phyloP scores from a whole-genome alignment of 2,888 invertebrate genomes.

The Axea sp. region DNA sequence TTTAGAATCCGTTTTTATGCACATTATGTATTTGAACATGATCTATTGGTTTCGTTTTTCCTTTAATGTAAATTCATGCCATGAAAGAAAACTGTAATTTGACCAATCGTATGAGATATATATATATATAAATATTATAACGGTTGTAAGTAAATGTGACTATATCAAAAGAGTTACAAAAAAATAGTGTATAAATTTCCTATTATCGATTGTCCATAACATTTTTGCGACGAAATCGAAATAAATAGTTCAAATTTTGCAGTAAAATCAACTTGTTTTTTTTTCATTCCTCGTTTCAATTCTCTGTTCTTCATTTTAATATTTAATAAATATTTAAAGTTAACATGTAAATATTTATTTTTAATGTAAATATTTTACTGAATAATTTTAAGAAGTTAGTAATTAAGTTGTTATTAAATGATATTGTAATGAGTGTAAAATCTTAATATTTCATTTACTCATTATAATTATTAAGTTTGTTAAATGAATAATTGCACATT shows the following conservation, averaged over 20 bases:
- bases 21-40: slow-evolving; percentile 1
- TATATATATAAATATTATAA: slow-evolving; percentile 37
- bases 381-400: too few relatives aligned
- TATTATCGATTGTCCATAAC: slow-evolving; percentile 57
- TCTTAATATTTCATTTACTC: too few relatives aligned
- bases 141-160: slow-evolving; percentile 52
- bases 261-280: slow-evolving; percentile 19
- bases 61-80: slow-evolving; percentile 18
- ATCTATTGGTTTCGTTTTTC: not conserved
- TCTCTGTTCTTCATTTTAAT: too few relatives aligned
- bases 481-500: too few relatives aligned
- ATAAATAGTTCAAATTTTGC: slow-evolving; percentile 60
- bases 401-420: too few relatives aligned
- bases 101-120: slow-evolving; percentile 22
- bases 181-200: slow-evolving; percentile 58
- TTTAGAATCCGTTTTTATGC: slow-evolving; percentile 2
- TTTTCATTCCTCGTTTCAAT: not conserved
- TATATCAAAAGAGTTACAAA: slow-evolving; percentile 44
- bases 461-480: too few relatives aligned
- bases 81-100: slow-evolving; percentile 27
- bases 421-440: too few relatives aligned
- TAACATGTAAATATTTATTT: too few relatives aligned
- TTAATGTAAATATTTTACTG: too few relatives aligned
- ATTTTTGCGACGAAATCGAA: slow-evolving; percentile 55
- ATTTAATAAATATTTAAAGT: too few relatives aligned